These are phyloP conservation scores for Copsychus sechellarum DNA, from an alignment of 2,113 vertebrate genomes.

Conservation along the genomic window DNA sequence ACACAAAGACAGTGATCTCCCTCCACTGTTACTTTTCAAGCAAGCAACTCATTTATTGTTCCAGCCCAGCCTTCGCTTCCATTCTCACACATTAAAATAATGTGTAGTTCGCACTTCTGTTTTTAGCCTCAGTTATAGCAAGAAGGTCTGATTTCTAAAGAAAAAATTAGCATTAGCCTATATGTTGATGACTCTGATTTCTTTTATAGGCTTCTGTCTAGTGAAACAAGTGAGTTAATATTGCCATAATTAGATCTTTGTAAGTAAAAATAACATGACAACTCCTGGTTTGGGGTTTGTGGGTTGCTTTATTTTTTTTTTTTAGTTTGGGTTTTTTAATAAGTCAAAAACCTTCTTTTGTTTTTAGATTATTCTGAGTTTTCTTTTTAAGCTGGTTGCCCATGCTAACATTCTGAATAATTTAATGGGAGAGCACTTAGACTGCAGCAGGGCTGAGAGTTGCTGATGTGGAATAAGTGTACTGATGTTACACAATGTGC, in stretches of 20 bases:
- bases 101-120: slow-evolving; percentile 11
- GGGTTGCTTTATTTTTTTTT: neutral
- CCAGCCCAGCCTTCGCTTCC: neutral
- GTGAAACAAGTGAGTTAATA: neutral
- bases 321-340: neutral
- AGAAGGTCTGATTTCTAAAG: neutral
- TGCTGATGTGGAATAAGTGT: neutral
- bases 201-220: neutral
- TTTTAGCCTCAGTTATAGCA: slow-evolving; percentile 16
- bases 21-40: slow-evolving; percentile 17
- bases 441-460: neutral
- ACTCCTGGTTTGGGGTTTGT: neutral
- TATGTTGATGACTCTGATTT: slow-evolving; percentile 3
- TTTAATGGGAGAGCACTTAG: slow-evolving; percentile 8
- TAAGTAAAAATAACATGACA: neutral
- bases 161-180: neutral
- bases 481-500: neutral
- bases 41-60: slow-evolving; percentile 47
- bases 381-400: neutral
- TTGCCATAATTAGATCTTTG: neutral
- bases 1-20: neutral
- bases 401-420: slow-evolving; percentile 3
- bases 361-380: slow-evolving; percentile 1
- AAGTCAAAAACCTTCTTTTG: neutral
- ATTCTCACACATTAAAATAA: slow-evolving; percentile 39